Conservation (phyloP, 1,140 invertebrate genomes). For the Temnothorax nylanderi region DNA sequence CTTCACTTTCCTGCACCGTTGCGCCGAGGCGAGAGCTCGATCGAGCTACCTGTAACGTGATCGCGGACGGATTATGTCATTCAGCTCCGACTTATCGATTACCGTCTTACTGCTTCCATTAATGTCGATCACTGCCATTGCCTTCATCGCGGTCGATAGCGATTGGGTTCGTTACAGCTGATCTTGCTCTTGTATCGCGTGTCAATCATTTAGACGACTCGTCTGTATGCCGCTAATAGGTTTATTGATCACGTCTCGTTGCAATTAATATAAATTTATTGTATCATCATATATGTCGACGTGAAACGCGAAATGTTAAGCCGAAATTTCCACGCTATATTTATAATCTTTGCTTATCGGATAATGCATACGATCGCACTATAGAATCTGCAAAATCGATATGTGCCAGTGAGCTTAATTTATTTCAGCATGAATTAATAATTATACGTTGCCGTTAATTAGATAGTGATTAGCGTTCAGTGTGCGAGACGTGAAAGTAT, state of each 20-base stretch:
- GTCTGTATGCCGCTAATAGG: neutral
- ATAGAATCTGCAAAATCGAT: conserved; percentile 12
- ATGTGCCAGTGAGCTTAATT: neutral
- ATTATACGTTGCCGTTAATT: conserved; percentile 17
- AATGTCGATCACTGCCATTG: conserved; percentile 26
- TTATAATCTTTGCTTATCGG: conserved; percentile 4
- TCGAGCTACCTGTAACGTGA: conserved; percentile 18
- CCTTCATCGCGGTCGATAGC: neutral
- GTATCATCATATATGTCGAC: neutral
- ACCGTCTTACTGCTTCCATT: neutral
- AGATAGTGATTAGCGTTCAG: neutral
- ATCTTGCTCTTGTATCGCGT: conserved; percentile 16
- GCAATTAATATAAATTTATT: neutral
- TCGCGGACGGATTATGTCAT: conserved; percentile 31
- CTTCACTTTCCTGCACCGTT: neutral
- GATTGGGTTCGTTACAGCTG: neutral
- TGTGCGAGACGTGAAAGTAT: neutral
- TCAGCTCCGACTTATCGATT: conserved; percentile 28
- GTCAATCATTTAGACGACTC: neutral
- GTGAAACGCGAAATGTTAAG: neutral
- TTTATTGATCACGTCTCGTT: neutral
- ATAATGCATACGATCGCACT: neutral
- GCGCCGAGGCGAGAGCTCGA: neutral
- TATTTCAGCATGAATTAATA: neutral
- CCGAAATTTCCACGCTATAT: neutral